Evolutionary conservation across 35 echinoderm and acorn worm genomes (phyloP).

Genomic region (Nesometra sesokonis): DNA sequence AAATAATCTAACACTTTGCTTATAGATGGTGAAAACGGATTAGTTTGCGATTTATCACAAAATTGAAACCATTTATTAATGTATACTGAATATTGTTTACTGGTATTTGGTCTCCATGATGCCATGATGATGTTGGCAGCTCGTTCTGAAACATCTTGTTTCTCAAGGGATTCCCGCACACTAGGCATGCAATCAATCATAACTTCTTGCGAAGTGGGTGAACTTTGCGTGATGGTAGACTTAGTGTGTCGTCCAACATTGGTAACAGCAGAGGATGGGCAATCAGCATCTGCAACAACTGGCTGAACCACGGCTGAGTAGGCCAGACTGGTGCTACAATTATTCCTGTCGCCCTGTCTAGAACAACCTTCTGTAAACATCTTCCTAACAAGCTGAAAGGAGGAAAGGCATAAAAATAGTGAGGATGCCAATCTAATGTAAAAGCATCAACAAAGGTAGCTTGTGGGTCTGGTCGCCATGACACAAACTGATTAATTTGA

Average conservation of each 20-base stretch:
- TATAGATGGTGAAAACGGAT: conserved; percentile 3
- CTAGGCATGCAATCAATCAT: conserved; percentile 13
- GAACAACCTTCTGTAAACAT: conserved; percentile 37
- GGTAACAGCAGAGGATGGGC: conserved; percentile 7
- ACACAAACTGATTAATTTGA: conserved; percentile 41
- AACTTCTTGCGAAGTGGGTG: conserved; percentile 1
- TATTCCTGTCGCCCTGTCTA: conserved; percentile 27
- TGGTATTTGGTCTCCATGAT: conserved; percentile 14
- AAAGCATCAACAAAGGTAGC: conserved; percentile 61
- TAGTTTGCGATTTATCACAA: neutral
- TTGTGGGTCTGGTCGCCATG: conserved; percentile 66
- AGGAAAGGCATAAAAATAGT: conserved; percentile 62
- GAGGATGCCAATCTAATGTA: conserved; percentile 38
- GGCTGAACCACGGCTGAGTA: conserved; percentile 45
- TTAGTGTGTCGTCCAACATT: neutral
- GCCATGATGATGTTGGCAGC: conserved; percentile 28
- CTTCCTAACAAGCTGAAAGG: conserved; percentile 38
- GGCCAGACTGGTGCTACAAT: conserved; percentile 42
- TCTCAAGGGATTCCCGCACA: conserved; percentile 25
- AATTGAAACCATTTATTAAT: conserved; percentile 26
- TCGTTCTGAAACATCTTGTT: conserved; percentile 14
- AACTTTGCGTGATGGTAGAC: neutral
- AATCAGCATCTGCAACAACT: conserved; percentile 20
- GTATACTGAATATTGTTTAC: conserved; percentile 19
- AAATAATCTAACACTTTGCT: neutral